These are phyloP conservation scores for Lonchura striata DNA, from an alignment of 2,113 vertebrate genomes.

Conservation along the genomic window DNA sequence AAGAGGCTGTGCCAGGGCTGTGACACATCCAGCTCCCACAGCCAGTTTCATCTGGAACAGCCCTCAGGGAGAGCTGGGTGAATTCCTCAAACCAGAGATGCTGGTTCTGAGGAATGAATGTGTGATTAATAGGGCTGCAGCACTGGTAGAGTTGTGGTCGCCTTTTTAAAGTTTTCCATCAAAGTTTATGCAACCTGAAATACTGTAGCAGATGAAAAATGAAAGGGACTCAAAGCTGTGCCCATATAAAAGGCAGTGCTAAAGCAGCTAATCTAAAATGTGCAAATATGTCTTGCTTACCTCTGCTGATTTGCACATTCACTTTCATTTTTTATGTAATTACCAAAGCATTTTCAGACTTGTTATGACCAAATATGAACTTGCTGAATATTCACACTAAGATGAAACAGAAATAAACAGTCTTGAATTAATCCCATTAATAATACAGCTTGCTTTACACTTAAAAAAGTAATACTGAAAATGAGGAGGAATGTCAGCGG, in stretches of 20 bases:
- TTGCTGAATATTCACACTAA: background rate
- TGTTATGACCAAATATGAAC: background rate
- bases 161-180: background rate
- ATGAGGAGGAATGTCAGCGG: background rate
- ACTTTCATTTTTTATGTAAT: background rate
- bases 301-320: background rate
- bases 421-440: background rate
- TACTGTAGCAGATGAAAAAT: background rate
- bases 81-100: background rate
- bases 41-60: accelerated
- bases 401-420: background rate
- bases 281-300: background rate
- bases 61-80: background rate
- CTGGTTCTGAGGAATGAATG: background rate
- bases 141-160: background rate
- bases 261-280: background rate
- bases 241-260: background rate
- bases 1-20: background rate
- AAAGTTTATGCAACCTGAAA: background rate
- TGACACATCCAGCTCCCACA: background rate
- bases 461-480: background rate
- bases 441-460: background rate
- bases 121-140: background rate
- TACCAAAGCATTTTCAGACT: background rate
- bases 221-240: background rate